A percentile compares a stretch with the other conserved stretches of the same genome.
phyloP scores from a whole-genome alignment of 37 sponge, comb jelly and placozoan genomes.

The Tethya wilhelma region DNA sequence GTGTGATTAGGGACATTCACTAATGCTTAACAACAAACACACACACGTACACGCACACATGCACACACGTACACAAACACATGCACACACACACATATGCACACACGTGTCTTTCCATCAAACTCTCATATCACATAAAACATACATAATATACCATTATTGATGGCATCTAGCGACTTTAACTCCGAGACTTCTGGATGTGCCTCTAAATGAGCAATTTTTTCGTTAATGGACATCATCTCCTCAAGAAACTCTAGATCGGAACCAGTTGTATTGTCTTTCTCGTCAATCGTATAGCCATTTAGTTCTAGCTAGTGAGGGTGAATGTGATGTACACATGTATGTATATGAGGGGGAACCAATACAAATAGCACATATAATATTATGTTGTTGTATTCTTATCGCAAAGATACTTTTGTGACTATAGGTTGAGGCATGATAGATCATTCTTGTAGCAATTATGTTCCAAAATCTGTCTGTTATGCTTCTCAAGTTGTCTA shows the following conservation, averaged over 20 bases:
- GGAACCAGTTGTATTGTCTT: constrained; percentile 30
- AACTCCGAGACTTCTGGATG: neutral
- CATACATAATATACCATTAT: neutral
- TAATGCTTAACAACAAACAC: too few relatives aligned
- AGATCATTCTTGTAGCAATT: too few relatives aligned
- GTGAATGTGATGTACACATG: neutral
- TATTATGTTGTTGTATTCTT: too few relatives aligned
- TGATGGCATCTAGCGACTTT: neutral
- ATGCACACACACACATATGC: constrained; percentile 7
- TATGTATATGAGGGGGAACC: neutral
- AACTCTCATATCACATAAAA: neutral
- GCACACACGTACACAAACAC: neutral
- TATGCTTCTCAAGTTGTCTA: too few relatives aligned
- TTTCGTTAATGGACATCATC: constrained; percentile 70
- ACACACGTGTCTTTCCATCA: neutral
- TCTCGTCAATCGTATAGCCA: constrained; percentile 56
- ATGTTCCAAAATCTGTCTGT: too few relatives aligned
- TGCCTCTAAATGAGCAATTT: constrained; percentile 1
- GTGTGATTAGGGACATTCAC: too few relatives aligned
- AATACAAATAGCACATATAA: too few relatives aligned
- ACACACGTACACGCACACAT: neutral
- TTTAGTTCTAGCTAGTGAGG: constrained; percentile 47
- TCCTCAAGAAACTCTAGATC: constrained; percentile 56
- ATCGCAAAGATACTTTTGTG: too few relatives aligned
- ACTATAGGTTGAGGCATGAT: too few relatives aligned